Evolutionary conservation across 2,113 vertebrate species (phyloP).

Genomic region (Platanista minor): DNA sequence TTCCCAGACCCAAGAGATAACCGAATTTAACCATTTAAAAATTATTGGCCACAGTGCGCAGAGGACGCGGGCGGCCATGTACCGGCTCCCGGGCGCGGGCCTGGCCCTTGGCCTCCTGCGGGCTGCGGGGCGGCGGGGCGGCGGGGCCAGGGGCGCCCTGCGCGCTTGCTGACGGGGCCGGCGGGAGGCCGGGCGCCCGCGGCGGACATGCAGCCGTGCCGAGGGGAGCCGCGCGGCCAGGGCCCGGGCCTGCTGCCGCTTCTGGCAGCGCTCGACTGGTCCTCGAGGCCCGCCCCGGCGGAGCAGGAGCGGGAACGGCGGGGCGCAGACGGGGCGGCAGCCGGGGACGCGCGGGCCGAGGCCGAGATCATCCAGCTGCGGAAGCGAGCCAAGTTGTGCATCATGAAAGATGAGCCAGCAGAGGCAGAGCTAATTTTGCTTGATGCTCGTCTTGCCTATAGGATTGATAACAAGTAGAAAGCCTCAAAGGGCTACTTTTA

Average conservation of each 20-base stretch:
- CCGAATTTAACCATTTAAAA: background rate
- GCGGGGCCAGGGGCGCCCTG: background rate
- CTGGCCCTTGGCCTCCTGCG: conserved; percentile 33
- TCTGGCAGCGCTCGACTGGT: conserved; percentile 86
- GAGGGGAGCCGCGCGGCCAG: background rate
- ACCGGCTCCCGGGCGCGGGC: background rate
- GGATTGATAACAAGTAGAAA: background rate
- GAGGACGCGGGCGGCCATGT: conserved; percentile 28
- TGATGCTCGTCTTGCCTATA: too few species aligned
- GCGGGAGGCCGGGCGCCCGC: background rate
- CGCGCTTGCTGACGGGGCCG: background rate
- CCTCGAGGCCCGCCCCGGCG: conserved; percentile 72
- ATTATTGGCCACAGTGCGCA: background rate
- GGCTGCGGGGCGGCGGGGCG: background rate
- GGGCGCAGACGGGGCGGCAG: conserved; percentile 71
- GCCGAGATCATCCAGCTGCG: conserved; percentile 85
- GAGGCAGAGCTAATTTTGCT: too few species aligned
- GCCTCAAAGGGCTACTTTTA: background rate
- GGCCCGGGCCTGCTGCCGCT: conserved; percentile 42
- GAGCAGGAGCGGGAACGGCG: conserved; percentile 74
- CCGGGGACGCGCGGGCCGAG: conserved; percentile 69
- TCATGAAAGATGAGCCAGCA: too few species aligned
- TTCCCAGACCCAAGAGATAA: background rate
- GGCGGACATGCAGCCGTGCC: background rate
- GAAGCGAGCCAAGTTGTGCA: conserved; percentile 90